Evolutionary conservation across 1,140 invertebrate genomes (phyloP), one percentile per base, ranked within the genome.

Genomic region (Dufourea novaeangliae): DNA sequence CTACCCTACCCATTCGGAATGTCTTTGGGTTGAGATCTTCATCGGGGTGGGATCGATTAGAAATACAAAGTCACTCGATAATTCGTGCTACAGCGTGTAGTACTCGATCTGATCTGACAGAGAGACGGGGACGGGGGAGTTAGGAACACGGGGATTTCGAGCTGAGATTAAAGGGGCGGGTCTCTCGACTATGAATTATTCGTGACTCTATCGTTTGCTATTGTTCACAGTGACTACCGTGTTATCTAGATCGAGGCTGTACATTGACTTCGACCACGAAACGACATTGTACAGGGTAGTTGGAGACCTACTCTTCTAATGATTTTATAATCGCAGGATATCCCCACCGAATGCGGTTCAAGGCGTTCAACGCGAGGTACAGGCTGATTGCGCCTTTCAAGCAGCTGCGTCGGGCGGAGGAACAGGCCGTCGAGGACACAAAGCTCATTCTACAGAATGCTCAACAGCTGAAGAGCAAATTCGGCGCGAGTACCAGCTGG

Each of bases 291-390:
- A n/a, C n/a, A n/a, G n/a, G n/a, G n/a, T 50, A n/a, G n/a, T 50
- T 32, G 14, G 12, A 32, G 27, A 29, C 54, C 12, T 11, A 11
- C 17, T 20, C 37, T 61, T 61, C 25, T 14, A 20, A 61, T 37
- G 27, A 34, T 34, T 34, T 62, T 32, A 25, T 62, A 5, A 46
- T n/a, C 70, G 66, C 88, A 94, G 95, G 97, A 12, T 98, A 97
- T 91, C 97, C 98, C 8, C 98, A 99, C 92, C 94, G 98, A 80
- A 98, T 98, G 97, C 94, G 97, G 34, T 98, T 98, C 91, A 98
- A 97, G 90, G 97, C 97, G n/a, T 99, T 99, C 92, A 97, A 97
- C 89, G 93, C 95, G 1, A 94, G 97, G 29, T 98, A 98, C 91
- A 94, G 96, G 75, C 93, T 97, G 80, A 93, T 98, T 44, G 97